Percentiles rank a stretch among this genome's conserved stretches.
Evolutionary conservation across 2,113 vertebrate species (phyloP).

Genomic region (Abramis brama): DNA sequence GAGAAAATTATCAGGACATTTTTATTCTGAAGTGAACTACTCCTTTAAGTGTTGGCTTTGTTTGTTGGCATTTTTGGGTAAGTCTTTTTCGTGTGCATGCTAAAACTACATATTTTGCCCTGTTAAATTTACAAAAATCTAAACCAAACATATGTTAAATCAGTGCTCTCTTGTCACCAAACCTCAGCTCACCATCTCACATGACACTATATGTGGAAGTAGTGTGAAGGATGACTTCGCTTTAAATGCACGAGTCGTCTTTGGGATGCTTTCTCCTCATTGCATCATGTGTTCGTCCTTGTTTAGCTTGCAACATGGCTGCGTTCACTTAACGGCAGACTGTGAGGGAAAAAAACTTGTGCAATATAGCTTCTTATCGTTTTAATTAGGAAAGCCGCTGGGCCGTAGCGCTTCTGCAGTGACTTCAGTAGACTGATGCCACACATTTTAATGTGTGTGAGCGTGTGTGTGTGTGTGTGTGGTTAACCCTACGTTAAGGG

Average conservation of each 20-base stretch:
- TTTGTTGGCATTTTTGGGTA: background rate
- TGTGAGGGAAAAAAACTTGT: slow-evolving; percentile 69
- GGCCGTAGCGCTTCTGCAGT: slow-evolving; percentile 75
- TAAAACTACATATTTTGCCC: background rate
- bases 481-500: no score
- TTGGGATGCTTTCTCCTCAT: slow-evolving; percentile 43
- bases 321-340: slow-evolving; percentile 68
- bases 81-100: slow-evolving; percentile 20
- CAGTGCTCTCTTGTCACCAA: background rate
- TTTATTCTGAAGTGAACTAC: no score
- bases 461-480: no score
- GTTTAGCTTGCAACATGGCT: slow-evolving; percentile 64
- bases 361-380: slow-evolving; percentile 81
- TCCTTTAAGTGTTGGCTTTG: no score
- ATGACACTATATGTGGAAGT: background rate
- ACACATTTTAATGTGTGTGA: no score
- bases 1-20: no score
- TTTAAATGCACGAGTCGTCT: background rate
- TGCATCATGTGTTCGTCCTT: slow-evolving; percentile 48
- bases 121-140: background rate
- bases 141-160: background rate
- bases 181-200: background rate
- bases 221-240: background rate
- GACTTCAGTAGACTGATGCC: slow-evolving; percentile 67
- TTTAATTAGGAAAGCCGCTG: slow-evolving; percentile 83